Conservation (phyloP, 2,888 invertebrate species). For the Laspeyria flexula region DNA sequence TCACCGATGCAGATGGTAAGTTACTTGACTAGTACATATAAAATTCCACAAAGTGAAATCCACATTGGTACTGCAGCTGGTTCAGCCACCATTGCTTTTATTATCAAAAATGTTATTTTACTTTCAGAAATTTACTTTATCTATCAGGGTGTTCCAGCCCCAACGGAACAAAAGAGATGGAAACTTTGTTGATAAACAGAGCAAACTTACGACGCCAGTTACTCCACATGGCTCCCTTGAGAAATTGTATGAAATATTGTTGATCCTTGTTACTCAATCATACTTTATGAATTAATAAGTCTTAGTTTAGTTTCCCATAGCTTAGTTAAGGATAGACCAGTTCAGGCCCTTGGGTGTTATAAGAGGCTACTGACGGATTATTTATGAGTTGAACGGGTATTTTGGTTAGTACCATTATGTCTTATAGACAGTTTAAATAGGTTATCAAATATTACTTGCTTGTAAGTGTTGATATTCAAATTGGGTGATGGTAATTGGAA, state of each 20-base stretch:
- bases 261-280: conserved; percentile 9
- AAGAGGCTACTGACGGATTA: conserved; percentile 4
- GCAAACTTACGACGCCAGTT: conserved; percentile 8
- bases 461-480: no score
- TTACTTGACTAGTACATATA: no score
- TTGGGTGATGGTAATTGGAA: no score
- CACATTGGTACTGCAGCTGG: no score
- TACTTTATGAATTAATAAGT: conserved; percentile 15
- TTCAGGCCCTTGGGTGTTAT: conserved; percentile 4
- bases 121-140: background rate
- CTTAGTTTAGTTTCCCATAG: conserved; percentile 5
- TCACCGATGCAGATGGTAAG: no score
- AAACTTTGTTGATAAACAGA: conserved; percentile 17
- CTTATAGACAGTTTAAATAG: background rate
- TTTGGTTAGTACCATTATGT: background rate
- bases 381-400: conserved; percentile 3
- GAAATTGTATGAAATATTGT: conserved; percentile 16
- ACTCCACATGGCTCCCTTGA: conserved; percentile 15
- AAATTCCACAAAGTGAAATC: no score
- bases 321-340: background rate
- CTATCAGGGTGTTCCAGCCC: background rate
- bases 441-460: background rate
- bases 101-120: no score
- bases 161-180: conserved; percentile 6
- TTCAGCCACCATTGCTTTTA: no score